phyloP scores from a whole-genome alignment of 1,140 invertebrate genomes.

The Bombus breviceps region DNA sequence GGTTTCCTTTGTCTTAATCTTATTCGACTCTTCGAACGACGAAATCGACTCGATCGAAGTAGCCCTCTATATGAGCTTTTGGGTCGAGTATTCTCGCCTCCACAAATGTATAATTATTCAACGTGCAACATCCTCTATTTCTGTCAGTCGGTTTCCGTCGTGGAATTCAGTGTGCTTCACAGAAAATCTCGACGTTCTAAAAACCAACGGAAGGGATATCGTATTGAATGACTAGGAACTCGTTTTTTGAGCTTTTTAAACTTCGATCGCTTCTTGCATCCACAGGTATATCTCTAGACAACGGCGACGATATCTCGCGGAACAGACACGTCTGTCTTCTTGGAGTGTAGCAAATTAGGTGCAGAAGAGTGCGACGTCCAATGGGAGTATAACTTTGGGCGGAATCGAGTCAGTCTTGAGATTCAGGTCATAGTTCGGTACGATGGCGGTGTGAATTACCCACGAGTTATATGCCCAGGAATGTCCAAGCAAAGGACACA shows the following conservation, averaged over 20 bases:
- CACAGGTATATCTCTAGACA: neutral
- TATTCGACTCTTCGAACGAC: neutral
- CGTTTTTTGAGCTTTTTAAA: conserved; percentile 2
- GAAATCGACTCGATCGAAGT: conserved; percentile 1
- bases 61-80: neutral
- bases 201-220: neutral
- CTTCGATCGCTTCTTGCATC: neutral
- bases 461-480: conserved; percentile 30
- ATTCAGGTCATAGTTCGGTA: conserved; percentile 51
- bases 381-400: conserved; percentile 15
- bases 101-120: conserved; percentile 14
- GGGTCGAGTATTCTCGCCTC: neutral
- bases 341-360: neutral
- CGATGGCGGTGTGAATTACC: conserved; percentile 36
- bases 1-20: neutral
- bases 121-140: neutral
- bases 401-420: conserved; percentile 55
- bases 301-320: neutral
- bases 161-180: neutral
- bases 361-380: neutral
- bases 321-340: conserved; percentile 54
- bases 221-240: neutral
- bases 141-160: conserved; percentile 10
- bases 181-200: neutral
- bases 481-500: conserved; percentile 37